These are phyloP conservation scores for Andrena hattorfiana DNA, from an alignment of 2,888 invertebrate genomes.

Conservation along the genomic window DNA sequence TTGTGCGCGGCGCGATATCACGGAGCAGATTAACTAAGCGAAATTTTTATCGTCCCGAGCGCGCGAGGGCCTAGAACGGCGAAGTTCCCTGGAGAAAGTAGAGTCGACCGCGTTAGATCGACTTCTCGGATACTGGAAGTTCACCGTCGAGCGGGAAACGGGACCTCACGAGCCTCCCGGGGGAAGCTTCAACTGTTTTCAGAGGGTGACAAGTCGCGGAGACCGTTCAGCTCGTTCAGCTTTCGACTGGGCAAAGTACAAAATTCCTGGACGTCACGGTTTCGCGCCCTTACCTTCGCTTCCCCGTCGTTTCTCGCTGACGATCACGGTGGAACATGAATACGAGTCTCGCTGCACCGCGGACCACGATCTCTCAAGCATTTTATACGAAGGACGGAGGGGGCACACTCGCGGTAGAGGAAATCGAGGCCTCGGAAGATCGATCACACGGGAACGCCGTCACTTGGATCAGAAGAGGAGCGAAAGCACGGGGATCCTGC, in stretches of 20 bases:
- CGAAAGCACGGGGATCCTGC: constrained; percentile 5
- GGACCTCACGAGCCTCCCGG: constrained; percentile 10
- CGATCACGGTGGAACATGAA: not conserved
- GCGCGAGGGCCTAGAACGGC: not conserved
- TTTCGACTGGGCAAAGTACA: constrained; percentile 38
- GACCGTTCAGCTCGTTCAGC: not conserved
- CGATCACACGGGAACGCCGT: too few species aligned
- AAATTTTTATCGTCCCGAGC: not conserved
- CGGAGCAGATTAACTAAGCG: not conserved
- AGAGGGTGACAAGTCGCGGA: constrained; percentile 6
- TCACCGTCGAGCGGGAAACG: not conserved
- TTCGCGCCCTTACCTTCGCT: not conserved
- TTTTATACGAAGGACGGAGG: constrained; percentile 28
- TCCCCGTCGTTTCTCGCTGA: constrained; percentile 3
- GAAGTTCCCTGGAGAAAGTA: not conserved
- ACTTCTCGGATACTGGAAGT: not conserved
- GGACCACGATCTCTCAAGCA: constrained; percentile 36
- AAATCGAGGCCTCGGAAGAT: constrained; percentile 8
- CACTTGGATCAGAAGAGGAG: not conserved
- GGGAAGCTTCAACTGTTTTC: constrained; percentile 17
- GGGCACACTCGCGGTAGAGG: not conserved
- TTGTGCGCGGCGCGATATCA: not conserved
- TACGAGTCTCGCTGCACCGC: not conserved
- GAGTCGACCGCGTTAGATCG: not conserved
- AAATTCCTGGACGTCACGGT: constrained; percentile 25